Percentiles rank a stretch among this genome's conserved stretches.
phyloP scores from a whole-genome alignment of 2,888 invertebrate species.

The Yponomeuta sedellus region DNA sequence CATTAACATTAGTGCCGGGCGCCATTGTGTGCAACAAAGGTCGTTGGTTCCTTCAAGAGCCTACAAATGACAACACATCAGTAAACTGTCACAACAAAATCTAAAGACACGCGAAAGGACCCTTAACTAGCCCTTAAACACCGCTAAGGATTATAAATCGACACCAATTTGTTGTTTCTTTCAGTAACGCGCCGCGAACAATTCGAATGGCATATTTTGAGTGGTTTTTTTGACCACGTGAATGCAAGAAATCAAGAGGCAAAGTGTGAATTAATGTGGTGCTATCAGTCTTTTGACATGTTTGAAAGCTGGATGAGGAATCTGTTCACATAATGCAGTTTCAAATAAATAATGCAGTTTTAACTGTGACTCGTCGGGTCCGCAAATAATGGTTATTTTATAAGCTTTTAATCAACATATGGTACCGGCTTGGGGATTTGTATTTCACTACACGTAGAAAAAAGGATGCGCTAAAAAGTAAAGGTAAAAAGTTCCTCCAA shows the following conservation, averaged over 20 bases:
- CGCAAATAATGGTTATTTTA: background rate
- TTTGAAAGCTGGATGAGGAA: conserved; percentile 2
- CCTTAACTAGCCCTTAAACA: conserved; percentile 46
- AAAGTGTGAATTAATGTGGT: conserved; percentile 36
- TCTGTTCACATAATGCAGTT: background rate
- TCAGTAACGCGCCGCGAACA: conserved; percentile 50
- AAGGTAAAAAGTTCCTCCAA: too few relatives aligned
- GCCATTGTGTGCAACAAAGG: conserved; percentile 52
- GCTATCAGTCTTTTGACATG: conserved; percentile 33
- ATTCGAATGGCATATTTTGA: conserved; percentile 47
- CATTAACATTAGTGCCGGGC: conserved; percentile 59
- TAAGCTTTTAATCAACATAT: background rate
- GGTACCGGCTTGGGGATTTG: background rate
- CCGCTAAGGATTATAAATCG: conserved; percentile 58
- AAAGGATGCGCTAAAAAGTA: too few relatives aligned
- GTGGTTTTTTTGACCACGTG: conserved; percentile 38
- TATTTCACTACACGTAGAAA: too few relatives aligned
- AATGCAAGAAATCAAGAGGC: conserved; percentile 41
- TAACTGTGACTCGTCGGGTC: background rate
- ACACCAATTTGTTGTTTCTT: conserved; percentile 65
- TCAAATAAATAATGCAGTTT: background rate
- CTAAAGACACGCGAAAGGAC: conserved; percentile 55
- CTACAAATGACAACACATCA: conserved; percentile 66
- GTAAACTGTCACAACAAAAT: conserved; percentile 73
- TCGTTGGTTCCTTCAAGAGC: conserved; percentile 49